A percentile compares a stretch with the other conserved stretches of the same genome.
These are phyloP conservation scores for Tamias sibiricus DNA, from an alignment of 2,113 vertebrate genomes.

Conservation along the genomic window DNA sequence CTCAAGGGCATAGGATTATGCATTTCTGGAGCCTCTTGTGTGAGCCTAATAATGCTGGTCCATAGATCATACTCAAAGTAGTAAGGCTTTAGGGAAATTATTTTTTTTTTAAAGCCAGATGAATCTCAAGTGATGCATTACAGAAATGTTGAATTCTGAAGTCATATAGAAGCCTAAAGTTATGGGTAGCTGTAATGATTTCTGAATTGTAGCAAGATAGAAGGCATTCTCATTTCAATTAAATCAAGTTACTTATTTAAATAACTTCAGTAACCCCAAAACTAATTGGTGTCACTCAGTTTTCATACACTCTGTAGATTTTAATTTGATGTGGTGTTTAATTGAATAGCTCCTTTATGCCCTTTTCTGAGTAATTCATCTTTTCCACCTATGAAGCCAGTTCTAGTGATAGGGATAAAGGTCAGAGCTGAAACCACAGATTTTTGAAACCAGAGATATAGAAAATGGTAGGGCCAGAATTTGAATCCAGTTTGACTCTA, in stretches of 20 bases:
- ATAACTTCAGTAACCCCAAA: conserved; percentile 20
- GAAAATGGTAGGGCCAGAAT: background rate
- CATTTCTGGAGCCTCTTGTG: background rate
- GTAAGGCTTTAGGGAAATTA: background rate
- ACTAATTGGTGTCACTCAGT: background rate
- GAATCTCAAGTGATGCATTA: background rate
- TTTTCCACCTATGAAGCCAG: background rate
- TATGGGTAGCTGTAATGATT: background rate
- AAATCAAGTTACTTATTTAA: background rate
- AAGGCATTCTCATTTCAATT: background rate
- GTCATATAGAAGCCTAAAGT: background rate
- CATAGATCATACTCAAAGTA: background rate
- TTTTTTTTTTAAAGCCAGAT: background rate
- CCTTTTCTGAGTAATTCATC: background rate
- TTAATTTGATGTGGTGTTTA: background rate
- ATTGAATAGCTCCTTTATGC: background rate
- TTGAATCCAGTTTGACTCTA: background rate
- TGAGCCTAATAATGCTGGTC: background rate
- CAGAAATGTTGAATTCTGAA: background rate
- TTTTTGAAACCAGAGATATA: background rate
- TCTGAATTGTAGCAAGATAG: background rate
- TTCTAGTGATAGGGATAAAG: background rate
- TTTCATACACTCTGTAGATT: background rate
- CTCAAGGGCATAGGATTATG: background rate
- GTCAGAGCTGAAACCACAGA: background rate